Percentiles rank a stretch among this genome's conserved stretches.
Conservation (phyloP, 1,140 invertebrate genomes). For the Tribolium madens region DNA sequence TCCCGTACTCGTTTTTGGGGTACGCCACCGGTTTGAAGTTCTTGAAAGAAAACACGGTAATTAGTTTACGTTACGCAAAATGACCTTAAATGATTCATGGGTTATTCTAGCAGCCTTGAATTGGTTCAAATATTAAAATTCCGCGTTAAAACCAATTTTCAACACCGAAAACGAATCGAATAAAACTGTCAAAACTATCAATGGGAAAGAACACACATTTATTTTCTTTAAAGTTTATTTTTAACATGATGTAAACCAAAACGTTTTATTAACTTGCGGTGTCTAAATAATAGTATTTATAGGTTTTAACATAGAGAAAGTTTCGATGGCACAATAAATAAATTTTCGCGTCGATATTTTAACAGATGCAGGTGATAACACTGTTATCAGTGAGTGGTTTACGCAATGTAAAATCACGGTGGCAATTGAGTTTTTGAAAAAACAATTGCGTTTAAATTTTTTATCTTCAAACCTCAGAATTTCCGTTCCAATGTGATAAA, state of each 20-base stretch:
- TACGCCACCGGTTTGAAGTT: constrained; percentile 85
- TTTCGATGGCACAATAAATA: too few relatives aligned
- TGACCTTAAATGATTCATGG: constrained; percentile 23
- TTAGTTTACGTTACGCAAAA: background rate
- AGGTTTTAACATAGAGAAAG: too few relatives aligned
- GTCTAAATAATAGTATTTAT: background rate
- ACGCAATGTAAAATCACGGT: too few relatives aligned
- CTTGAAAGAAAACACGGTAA: constrained; percentile 67
- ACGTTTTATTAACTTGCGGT: constrained; percentile 10
- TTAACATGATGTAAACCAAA: constrained; percentile 10
- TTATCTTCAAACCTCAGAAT: too few relatives aligned
- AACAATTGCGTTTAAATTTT: too few relatives aligned
- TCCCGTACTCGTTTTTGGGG: constrained; percentile 83
- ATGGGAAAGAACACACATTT: constrained; percentile 1
- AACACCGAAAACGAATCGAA: background rate
- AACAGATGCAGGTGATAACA: too few relatives aligned
- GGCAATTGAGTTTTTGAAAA: too few relatives aligned
- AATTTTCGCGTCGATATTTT: too few relatives aligned
- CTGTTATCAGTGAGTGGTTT: too few relatives aligned
- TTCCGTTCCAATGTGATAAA: too few relatives aligned
- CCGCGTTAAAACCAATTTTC: constrained; percentile 3
- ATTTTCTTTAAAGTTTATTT: background rate
- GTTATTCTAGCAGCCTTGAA: background rate
- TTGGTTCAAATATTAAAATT: background rate
- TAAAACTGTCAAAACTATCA: constrained; percentile 12